phyloP scores from a whole-genome alignment of 2,113 vertebrate genomes.

The Thermophis baileyi region DNA sequence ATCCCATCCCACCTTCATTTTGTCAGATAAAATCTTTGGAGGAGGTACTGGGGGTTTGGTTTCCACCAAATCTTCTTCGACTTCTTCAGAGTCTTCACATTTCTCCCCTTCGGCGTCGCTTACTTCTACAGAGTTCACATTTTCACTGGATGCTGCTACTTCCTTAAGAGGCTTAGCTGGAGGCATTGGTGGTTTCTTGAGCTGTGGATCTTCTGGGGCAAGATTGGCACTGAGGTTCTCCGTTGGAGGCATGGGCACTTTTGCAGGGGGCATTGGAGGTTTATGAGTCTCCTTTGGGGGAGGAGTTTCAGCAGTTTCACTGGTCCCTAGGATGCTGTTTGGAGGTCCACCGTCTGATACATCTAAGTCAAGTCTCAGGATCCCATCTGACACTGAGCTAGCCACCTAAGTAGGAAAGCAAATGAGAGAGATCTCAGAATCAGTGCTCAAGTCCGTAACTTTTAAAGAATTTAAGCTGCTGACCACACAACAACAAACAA shows the following conservation, averaged over 20 bases:
- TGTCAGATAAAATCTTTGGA: slow-evolving; percentile 57
- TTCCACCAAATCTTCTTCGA: slow-evolving; percentile 33
- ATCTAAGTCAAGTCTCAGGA: slow-evolving; percentile 83
- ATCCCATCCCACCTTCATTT: slow-evolving; percentile 73
- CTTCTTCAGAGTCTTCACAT: not conserved
- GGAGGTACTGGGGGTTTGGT: slow-evolving; percentile 33
- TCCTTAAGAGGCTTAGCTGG: slow-evolving; percentile 72
- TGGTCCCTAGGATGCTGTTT: slow-evolving; percentile 49
- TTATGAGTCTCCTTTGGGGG: slow-evolving; percentile 61
- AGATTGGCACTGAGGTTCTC: slow-evolving; percentile 46
- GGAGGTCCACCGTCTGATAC: slow-evolving; percentile 65
- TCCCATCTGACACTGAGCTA: slow-evolving; percentile 79
- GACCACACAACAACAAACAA: not conserved
- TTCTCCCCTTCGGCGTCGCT: slow-evolving; percentile 19
- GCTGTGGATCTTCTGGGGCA: slow-evolving; percentile 31
- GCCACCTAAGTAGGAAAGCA: slow-evolving; percentile 73
- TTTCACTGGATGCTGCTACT: slow-evolving; percentile 58
- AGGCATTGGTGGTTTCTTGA: slow-evolving; percentile 48
- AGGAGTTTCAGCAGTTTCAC: slow-evolving; percentile 37
- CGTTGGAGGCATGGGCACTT: slow-evolving; percentile 50
- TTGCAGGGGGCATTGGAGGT: slow-evolving; percentile 67
- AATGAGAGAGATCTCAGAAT: not conserved
- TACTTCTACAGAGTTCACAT: slow-evolving; percentile 28
- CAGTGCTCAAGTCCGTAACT: not conserved
- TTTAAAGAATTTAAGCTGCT: not conserved